Base-by-base conservation (phyloP, 2,888 invertebrate species). In the Busseola fusca region DNA sequence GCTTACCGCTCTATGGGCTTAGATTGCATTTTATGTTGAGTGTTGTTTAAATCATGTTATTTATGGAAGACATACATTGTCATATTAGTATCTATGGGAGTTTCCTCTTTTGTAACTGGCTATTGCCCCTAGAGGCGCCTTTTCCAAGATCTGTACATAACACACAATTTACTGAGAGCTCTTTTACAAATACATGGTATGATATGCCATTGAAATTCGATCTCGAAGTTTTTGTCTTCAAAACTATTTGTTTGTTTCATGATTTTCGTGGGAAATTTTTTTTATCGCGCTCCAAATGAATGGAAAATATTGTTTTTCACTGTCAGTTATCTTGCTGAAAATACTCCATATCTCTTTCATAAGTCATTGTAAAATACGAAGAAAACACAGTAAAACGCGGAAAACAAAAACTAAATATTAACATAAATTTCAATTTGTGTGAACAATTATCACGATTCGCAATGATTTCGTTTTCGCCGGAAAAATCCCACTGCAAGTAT, bases 1-100 rank as follows among this genome's bases (percentile, higher is more conserved):
- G 84, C 66, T 72, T 56, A 69, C 73, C 42, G 50, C 40, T 68
- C 18, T 37, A 25, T n/a, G 54, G 54, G 57, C 64, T 62, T 72
- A 72, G 37, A 64, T 75, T 65, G 25, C 1, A 25, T 40, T 69
- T 34, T 25, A 21, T n/a, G 40, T 3, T n/a, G 18, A 57, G 27
- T 50, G 30, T 69, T 18, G 45, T 54, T 45, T 40, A 25, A 42
- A 45, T 54, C 5, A 56, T 37, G 27, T n/a, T 37, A 62, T 73
- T 63, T 54, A 30, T 63, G 34, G 27, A 27, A 27, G 72, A 40
- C 14, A 56, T 48, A 40, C 21, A 21, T 50, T 42, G 21, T 34
- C 14, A 65, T 27, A 37, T 34, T 27, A 37, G 27, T 50, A 37
- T 50, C 14, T n/a, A 16, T 42, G 18, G 14, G 40, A 40, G 21